Percentiles rank a stretch among this genome's conserved stretches.
These are phyloP conservation scores for Eurypyga helias DNA, from an alignment of 2,113 vertebrate species.

Conservation along the genomic window DNA sequence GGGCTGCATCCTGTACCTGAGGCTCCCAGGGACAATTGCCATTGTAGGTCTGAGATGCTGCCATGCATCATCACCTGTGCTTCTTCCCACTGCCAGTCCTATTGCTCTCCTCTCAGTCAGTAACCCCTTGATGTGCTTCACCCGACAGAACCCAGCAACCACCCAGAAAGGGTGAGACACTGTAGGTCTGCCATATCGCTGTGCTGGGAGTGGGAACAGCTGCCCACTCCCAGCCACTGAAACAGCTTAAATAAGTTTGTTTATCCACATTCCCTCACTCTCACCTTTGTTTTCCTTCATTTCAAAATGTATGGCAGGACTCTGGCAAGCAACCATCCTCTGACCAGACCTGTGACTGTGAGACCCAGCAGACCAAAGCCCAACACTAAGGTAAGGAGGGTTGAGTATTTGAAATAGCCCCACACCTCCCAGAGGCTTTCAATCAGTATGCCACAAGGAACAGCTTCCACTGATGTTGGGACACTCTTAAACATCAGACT, in stretches of 20 bases:
- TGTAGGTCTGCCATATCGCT: not conserved
- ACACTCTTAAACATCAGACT: not conserved
- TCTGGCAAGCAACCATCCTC: not conserved
- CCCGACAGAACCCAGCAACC: not conserved
- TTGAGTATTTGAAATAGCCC: not conserved
- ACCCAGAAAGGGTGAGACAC: not conserved
- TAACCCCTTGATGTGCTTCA: not conserved
- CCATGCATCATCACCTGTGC: not conserved
- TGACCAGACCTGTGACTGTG: not conserved
- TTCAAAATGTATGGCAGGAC: not conserved
- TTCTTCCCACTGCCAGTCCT: not conserved
- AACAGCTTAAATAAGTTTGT: not conserved
- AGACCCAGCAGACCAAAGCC: not conserved
- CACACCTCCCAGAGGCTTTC: not conserved
- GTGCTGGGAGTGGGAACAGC: not conserved
- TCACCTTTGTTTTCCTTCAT: not conserved
- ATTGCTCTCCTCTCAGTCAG: not conserved
- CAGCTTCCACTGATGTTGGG: not conserved
- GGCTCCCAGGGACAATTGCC: not conserved
- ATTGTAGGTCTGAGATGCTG: not conserved
- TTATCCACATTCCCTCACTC: not conserved
- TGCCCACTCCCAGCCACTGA: not conserved
- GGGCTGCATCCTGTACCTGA: not conserved
- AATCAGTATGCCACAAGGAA: not conserved
- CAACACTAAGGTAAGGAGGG: not conserved